These are phyloP conservation scores for Drosophila maculinotata DNA, from an alignment of 2,888 invertebrate genomes.

Conservation along the genomic window DNA sequence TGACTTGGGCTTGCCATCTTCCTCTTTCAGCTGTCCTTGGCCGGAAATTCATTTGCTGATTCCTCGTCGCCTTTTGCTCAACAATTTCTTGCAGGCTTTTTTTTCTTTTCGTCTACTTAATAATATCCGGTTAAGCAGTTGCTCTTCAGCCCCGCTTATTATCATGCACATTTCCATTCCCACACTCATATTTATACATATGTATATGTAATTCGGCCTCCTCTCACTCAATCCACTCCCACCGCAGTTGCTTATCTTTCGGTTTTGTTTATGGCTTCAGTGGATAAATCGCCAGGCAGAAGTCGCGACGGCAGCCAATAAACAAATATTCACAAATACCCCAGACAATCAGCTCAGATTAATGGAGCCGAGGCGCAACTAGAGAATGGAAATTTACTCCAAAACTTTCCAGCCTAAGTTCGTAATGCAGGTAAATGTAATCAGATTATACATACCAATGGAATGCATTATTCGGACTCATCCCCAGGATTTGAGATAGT, in stretches of 20 bases:
- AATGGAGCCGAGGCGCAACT: conserved; percentile 31
- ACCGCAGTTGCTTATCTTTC: conserved; percentile 25
- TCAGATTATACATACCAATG: too few species aligned
- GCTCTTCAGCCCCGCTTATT: background rate
- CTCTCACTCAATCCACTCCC: too few species aligned
- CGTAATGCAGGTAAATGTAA: background rate
- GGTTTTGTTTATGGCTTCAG: conserved; percentile 34
- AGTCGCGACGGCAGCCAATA: conserved; percentile 30
- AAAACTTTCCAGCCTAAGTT: background rate
- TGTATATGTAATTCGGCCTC: conserved; percentile 1
- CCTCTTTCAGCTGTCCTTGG: conserved; percentile 19
- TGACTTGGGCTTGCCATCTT: conserved; percentile 5
- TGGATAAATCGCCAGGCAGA: conserved; percentile 8
- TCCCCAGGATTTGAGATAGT: too few species aligned
- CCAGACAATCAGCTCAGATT: conserved; percentile 38
- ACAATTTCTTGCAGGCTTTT: background rate
- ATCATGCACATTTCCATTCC: background rate
- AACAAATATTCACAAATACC: conserved; percentile 24
- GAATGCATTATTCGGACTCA: too few species aligned
- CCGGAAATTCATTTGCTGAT: conserved; percentile 61
- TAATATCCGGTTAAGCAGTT: conserved; percentile 50
- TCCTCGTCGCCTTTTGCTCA: conserved; percentile 26
- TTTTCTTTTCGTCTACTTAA: conserved; percentile 2
- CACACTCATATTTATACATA: background rate
- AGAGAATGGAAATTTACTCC: conserved; percentile 31